These are phyloP conservation scores for Entomyzon cyanotis DNA, from an alignment of 2,113 vertebrate species.

Conservation along the genomic window DNA sequence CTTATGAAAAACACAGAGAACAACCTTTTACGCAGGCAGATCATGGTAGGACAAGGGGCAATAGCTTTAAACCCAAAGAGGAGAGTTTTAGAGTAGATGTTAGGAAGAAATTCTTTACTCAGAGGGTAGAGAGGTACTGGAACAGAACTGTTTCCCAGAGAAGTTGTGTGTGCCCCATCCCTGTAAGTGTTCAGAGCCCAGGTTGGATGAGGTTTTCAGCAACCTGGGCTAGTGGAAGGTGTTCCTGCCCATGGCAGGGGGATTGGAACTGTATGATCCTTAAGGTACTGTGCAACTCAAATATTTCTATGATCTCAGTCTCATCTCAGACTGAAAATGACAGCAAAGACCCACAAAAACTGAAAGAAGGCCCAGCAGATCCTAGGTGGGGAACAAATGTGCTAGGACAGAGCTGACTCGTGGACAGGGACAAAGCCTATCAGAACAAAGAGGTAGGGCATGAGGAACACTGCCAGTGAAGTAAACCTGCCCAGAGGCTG, in stretches of 20 bases:
- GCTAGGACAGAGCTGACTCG: background rate
- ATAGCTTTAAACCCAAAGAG: background rate
- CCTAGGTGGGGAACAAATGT: fast-evolving
- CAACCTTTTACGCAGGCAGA: background rate
- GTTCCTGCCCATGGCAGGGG: background rate
- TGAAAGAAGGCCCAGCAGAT: background rate
- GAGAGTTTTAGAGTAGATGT: background rate
- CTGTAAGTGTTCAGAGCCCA: background rate
- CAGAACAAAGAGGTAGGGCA: background rate
- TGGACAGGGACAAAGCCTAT: background rate
- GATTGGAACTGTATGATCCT: background rate
- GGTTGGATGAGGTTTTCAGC: background rate
- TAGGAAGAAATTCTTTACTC: background rate
- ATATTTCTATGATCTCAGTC: background rate
- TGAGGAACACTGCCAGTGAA: background rate
- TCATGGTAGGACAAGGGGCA: background rate
- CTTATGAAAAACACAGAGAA: background rate
- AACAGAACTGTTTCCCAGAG: background rate
- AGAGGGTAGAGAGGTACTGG: background rate
- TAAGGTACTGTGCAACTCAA: background rate
- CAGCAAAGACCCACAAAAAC: background rate
- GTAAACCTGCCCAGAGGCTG: background rate
- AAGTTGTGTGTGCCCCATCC: background rate
- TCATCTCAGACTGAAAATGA: background rate
- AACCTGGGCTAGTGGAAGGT: background rate